Evolutionary conservation across 2,113 vertebrate species (phyloP), one percentile per base, ranked within the genome.

Genomic region (Calyptommatus sinebrachiatus): DNA sequence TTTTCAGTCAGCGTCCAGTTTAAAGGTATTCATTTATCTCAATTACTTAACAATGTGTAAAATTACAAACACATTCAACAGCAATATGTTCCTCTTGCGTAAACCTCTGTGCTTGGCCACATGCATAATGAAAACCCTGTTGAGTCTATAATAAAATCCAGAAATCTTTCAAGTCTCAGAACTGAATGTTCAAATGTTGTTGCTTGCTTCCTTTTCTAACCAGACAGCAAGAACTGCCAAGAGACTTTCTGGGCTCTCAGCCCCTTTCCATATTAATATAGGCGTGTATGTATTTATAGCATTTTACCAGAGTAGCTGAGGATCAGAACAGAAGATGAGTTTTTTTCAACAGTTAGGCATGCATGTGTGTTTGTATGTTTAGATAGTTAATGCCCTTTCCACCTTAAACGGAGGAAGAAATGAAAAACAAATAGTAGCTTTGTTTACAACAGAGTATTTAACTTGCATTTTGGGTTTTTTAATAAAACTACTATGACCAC

Each of bases 151-250:
- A 91, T 94, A 94, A 94, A 92, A 93, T 89, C 91, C 90, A 92
- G 92, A 93, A 86, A 89, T 86, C 88, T 91, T 93, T 92, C 88
- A 93, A 75, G 88, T 89, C 90, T 94, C 88, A 94, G 95, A 95
- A 95, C 94, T 95, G 92, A 95, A 95, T 95, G 95, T 95, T 94
- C 95, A 94, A 94, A 90, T 92, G 91, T 88, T 90, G 90, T 92
- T 93, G 93, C 92, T 95, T 89, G 91, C 93, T 94, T 95, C 93
- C 93, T 95, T 88, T 93, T 90, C 93, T 95, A 94, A 95, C 94
- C 94, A 95, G 93, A 95, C 93, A 88, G 92, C 77, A 8, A 82
- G 87, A 87, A 83, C 92, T 94, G 95, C 95, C 95, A 94, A 92
- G 86, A 92, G 87, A 91, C 87, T 92, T 92, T 91, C 91, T 95